Base-by-base conservation (phyloP, 2,888 invertebrate genomes). In the Salpingus planirostris region DNA sequence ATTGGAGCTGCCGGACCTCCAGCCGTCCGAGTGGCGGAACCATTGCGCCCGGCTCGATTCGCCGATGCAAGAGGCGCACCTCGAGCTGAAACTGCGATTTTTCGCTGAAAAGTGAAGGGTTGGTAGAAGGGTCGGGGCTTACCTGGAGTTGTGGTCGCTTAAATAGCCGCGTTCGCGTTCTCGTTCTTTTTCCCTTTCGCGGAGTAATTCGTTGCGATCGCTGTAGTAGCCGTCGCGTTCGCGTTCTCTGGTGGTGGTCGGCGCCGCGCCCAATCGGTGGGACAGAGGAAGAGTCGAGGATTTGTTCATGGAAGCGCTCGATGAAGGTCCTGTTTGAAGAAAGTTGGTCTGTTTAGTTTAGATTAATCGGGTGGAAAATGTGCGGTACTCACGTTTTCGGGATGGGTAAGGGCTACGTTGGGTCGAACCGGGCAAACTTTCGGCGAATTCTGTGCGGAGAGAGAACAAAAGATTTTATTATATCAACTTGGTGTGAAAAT, bases 11-110 rank as follows among this genome's bases (percentile, higher is more conserved):
- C 80, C 80, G 22, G 80, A 80, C 43, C 80, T 79, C 88, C 88
- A 88, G 26, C 88, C 87, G 57, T 88, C 88, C 22, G 87, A 88
- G 65, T 88, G 88, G 10, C 88, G 79, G 68, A 87, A 89, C 88
- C 88, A 88, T 52, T 88, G 87, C 40, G 85, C 84, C 14, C 88
- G 76, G 39, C 87, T 85, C 13, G 87, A 85, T 65, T 88, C 88
- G n/a, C 87, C 87, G 64, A 88, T 84, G 66, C 88, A 88, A 27
- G 85, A 85, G 39, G 86, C 84, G 59, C 88, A 89, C 48, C 86
- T 73, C 21, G 79, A 76, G 46, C 62, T 65, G 41, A 59, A 64
- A 51, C 60, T 61, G 31, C 27, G 42, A 40, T 7, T 27, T 24
- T 24, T n/a, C 10, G 27, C 4, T 27, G 4, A 27, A 27, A 27